Conservation (phyloP, 2,113 vertebrate species). For the Proterorhinus semilunaris region DNA sequence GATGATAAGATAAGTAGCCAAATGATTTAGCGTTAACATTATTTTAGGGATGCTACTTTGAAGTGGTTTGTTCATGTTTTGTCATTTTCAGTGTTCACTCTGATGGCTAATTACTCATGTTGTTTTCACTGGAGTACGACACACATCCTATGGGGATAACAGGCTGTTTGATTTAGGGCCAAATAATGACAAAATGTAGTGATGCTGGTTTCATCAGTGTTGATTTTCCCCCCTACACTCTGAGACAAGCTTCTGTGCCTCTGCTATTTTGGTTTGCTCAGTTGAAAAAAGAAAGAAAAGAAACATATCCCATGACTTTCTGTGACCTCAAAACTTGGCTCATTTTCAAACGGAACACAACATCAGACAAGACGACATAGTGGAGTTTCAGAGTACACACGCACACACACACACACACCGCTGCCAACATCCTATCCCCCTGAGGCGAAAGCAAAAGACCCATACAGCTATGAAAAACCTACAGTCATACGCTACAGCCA, state of each 20-base stretch:
- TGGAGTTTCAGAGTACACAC: not conserved
- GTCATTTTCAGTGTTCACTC: not conserved
- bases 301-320: slow-evolving; percentile 26
- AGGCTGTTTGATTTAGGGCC: slow-evolving; percentile 10
- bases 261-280: slow-evolving; percentile 35
- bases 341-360: slow-evolving; percentile 34
- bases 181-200: slow-evolving; percentile 6
- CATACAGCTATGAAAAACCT: slow-evolving; percentile 19
- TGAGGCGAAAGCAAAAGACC: slow-evolving; percentile 25
- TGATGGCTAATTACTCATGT: slow-evolving; percentile 17
- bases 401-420: slow-evolving; percentile 9
- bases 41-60: too few species aligned
- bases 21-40: too few species aligned
- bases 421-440: slow-evolving; percentile 21
- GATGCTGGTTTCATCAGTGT: slow-evolving; percentile 5
- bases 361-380: slow-evolving; percentile 1
- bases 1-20: too few species aligned
- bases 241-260: slow-evolving; percentile 14
- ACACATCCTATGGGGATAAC: not conserved
- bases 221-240: not conserved
- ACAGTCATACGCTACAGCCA: slow-evolving; percentile 31
- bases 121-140: slow-evolving; percentile 7
- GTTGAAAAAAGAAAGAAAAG: slow-evolving; percentile 51
- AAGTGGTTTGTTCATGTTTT: too few species aligned
- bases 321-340: slow-evolving; percentile 44